phyloP scores from a whole-genome alignment of 2,113 vertebrate genomes.

The Hydrolagus affinis region DNA sequence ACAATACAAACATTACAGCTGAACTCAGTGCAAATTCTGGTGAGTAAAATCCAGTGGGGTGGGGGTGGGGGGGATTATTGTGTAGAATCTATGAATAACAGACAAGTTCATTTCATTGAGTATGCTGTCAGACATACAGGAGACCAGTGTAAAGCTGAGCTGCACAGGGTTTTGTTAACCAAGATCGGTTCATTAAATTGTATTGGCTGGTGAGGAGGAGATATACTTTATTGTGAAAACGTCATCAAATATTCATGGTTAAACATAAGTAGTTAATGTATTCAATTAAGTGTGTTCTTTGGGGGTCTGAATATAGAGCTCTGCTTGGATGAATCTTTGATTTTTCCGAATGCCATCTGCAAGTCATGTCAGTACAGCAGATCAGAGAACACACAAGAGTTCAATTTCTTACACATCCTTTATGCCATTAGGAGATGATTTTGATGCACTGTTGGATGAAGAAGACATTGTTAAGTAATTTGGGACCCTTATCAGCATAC shows the following conservation, averaged over 20 bases:
- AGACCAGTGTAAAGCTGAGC: slow-evolving; percentile 84
- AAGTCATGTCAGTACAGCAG: slow-evolving; percentile 15
- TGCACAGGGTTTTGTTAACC: slow-evolving; percentile 91
- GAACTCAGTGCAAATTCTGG: slow-evolving; percentile 93
- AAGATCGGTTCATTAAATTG: slow-evolving; percentile 99
- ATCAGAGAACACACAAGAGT: background rate
- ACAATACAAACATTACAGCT: slow-evolving; percentile 99
- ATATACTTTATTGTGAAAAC: slow-evolving; percentile 94
- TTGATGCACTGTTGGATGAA: slow-evolving; percentile 84
- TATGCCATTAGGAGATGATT: slow-evolving; percentile 76
- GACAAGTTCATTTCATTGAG: slow-evolving; percentile 98
- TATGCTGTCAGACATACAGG: slow-evolving; percentile 96
- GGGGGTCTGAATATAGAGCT: slow-evolving; percentile 58
- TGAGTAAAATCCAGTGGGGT: slow-evolving; percentile 85
- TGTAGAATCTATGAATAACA: slow-evolving; percentile 78
- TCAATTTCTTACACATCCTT: slow-evolving; percentile 30
- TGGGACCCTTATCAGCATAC: slow-evolving; percentile 79
- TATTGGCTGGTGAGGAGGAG: slow-evolving; percentile 97
- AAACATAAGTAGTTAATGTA: slow-evolving; percentile 98
- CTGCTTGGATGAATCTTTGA: slow-evolving; percentile 78
- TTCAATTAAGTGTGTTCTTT: slow-evolving; percentile 96
- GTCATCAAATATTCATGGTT: slow-evolving; percentile 99
- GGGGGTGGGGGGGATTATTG: too few species aligned
- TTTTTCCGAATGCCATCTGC: slow-evolving; percentile 46
- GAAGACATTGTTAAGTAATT: slow-evolving; percentile 92